Evolutionary conservation across 1,140 invertebrate genomes (phyloP), one percentile per base, ranked within the genome.

Genomic region (Drosophila parvula): DNA sequence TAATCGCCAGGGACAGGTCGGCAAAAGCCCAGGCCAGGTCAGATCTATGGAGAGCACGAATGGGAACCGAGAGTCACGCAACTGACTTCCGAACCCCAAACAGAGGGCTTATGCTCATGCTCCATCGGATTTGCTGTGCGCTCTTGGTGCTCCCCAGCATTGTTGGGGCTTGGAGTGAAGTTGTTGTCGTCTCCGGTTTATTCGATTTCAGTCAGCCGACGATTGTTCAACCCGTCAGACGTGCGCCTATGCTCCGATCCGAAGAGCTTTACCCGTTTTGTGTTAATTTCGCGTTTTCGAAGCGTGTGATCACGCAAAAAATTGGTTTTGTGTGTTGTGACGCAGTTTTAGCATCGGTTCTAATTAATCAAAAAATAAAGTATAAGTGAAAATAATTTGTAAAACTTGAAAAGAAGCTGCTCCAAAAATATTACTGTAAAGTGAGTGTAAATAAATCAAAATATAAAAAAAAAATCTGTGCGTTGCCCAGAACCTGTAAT

Each of bases 141-240:
- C 59, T 75, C 56, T 34, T 59, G 45, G 44, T 27, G 30, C 22
- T 50, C 43, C 51, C 51, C 51, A 38, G 51, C 34, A 45, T 67
- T 76, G 50, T 40, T 67, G 73, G 28, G 28, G 61, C 48, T 48
- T 73, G 51, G 51, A 55, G 53, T 77, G 47, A 69, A 83, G 79
- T 86, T 75, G 69, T 70, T 67, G 73, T 61, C 40, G 59, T 45
- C 62, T 62, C 56, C 51, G 51, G 50, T 51, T 75, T 32, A 57
- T 77, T 77, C 71, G 63, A 47, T 56, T 63, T 79, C 76, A 91
- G 89, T 90, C 64, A 78, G 73, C 71, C 79, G 85, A 81, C 79
- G 77, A 85, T 74, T 84, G 79, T 86, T 81, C 67, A 86, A 90
- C 77, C 73, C 79, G 73, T 68, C 62, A 65, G 76, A 86, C 79